Conservation (phyloP, 2,113 vertebrate species). For the Xyliphius kryptos region DNA sequence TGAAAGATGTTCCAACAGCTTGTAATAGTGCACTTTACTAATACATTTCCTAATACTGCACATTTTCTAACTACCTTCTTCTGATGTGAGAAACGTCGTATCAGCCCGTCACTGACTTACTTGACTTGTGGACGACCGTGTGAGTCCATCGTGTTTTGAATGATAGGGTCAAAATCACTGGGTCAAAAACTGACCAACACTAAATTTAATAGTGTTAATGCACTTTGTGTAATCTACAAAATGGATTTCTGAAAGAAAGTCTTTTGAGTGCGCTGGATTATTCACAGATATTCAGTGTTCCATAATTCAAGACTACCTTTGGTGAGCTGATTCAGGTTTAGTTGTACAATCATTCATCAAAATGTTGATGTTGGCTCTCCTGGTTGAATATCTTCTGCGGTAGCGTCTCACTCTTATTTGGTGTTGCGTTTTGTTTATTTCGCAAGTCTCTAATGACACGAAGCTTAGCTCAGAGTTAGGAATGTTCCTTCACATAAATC, state of each 20-base stretch:
- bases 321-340: conserved; percentile 14
- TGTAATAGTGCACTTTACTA: background rate
- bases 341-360: background rate
- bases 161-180: conserved; percentile 6
- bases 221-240: conserved; percentile 34
- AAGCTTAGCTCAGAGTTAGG: background rate
- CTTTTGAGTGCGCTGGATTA: conserved; percentile 4
- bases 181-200: background rate
- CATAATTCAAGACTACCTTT: conserved; percentile 16
- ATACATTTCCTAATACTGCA: conserved; percentile 22
- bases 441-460: background rate
- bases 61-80: background rate
- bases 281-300: conserved; percentile 5
- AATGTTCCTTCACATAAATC: conserved; percentile 1
- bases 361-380: no score
- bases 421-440: background rate
- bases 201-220: conserved; percentile 28
- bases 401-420: background rate
- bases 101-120: no score
- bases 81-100: background rate
- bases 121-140: no score
- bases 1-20: conserved; percentile 7
- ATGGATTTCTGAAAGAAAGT: conserved; percentile 5
- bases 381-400: no score
- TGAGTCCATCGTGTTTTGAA: no score